phyloP scores from a whole-genome alignment of 2,888 invertebrate genomes.

The Caradrina clavipalpis region DNA sequence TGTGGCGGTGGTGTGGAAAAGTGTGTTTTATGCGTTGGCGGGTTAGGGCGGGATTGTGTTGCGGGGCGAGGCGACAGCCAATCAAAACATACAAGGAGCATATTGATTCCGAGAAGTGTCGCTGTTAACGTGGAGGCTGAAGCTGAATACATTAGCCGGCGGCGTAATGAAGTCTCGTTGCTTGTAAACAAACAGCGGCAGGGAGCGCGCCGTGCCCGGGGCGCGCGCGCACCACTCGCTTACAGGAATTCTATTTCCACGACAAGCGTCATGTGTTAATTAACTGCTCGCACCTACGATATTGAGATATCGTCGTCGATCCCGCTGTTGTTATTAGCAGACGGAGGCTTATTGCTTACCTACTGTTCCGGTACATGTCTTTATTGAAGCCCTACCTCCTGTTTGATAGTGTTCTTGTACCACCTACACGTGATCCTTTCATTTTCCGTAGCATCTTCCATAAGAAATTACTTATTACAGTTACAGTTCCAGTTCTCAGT shows the following conservation, averaged over 20 bases:
- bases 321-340: slow-evolving; percentile 89
- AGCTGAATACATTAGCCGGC: slow-evolving; percentile 91
- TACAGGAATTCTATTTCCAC: slow-evolving; percentile 90
- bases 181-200: slow-evolving; percentile 89
- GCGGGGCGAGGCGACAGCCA: slow-evolving; percentile 80
- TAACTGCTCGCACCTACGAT: slow-evolving; percentile 90
- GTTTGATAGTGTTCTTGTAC: slow-evolving; percentile 51
- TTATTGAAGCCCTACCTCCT: slow-evolving; percentile 54
- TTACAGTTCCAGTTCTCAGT: slow-evolving; percentile 1
- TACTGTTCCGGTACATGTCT: slow-evolving; percentile 62
- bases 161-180: slow-evolving; percentile 91
- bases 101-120: slow-evolving; percentile 91
- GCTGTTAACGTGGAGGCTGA: slow-evolving; percentile 91
- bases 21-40: slow-evolving; percentile 77
- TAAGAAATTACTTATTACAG: not conserved
- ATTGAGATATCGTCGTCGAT: slow-evolving; percentile 89
- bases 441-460: not conserved
- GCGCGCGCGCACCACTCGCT: slow-evolving; percentile 86
- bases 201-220: slow-evolving; percentile 74
- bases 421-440: slow-evolving; percentile 22
- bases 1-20: slow-evolving; percentile 72
- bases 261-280: slow-evolving; percentile 90
- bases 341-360: slow-evolving; percentile 87
- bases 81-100: slow-evolving; percentile 91
- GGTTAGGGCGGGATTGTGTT: slow-evolving; percentile 78